phyloP scores from a whole-genome alignment of 2,888 invertebrate species.

The Lordiphosa andalusiaca region DNA sequence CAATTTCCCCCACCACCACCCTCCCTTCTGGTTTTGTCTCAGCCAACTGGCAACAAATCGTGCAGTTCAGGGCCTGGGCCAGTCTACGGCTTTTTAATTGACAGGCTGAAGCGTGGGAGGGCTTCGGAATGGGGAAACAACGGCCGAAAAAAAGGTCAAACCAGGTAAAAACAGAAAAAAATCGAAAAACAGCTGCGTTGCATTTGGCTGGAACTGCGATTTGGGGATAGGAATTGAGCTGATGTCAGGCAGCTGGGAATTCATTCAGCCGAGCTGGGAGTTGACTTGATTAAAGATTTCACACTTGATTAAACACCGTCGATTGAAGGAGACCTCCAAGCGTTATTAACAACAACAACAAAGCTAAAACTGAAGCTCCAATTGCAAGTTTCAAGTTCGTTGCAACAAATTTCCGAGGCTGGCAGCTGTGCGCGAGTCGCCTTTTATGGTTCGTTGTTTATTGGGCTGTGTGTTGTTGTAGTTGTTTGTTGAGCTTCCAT shows the following conservation, averaged over 20 bases:
- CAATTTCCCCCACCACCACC: not conserved
- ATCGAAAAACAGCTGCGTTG: slow-evolving; percentile 55
- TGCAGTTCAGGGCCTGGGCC: slow-evolving; percentile 57
- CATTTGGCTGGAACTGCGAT: slow-evolving; percentile 43
- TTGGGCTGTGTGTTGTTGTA: not conserved
- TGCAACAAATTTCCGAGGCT: slow-evolving; percentile 39
- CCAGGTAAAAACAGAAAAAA: slow-evolving; percentile 23
- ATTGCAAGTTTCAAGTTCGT: slow-evolving; percentile 51
- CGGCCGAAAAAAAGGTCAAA: slow-evolving; percentile 31
- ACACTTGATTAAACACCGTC: slow-evolving; percentile 63
- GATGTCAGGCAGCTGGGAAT: slow-evolving; percentile 28
- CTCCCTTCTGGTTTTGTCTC: slow-evolving; percentile 9
- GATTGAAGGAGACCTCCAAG: not conserved
- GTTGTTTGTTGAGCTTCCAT: too few species aligned
- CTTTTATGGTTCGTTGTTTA: slow-evolving; percentile 20
- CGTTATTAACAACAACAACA: not conserved
- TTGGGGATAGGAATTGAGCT: slow-evolving; percentile 17
- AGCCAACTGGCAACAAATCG: slow-evolving; percentile 57
- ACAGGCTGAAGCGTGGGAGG: slow-evolving; percentile 45
- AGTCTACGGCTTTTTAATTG: slow-evolving; percentile 61
- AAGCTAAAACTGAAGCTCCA: slow-evolving; percentile 19
- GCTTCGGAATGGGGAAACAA: slow-evolving; percentile 15
- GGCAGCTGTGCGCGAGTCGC: slow-evolving; percentile 21
- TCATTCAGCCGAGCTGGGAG: slow-evolving; percentile 24
- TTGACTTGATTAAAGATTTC: slow-evolving; percentile 67